Conservation (phyloP, 2,888 invertebrate species). For the Drosophila heteroneura region DNA sequence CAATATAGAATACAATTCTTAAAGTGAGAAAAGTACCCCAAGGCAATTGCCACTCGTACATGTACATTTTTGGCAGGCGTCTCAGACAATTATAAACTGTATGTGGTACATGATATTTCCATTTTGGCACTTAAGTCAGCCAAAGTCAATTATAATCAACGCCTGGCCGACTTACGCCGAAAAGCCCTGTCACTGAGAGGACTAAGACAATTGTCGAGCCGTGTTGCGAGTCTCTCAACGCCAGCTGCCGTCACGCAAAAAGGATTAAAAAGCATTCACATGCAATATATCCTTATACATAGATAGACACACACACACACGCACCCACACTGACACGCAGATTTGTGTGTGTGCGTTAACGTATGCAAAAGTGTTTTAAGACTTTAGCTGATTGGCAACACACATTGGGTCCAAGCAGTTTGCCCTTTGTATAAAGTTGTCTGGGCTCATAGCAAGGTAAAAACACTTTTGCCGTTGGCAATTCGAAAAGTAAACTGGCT, state of each 20-base stretch:
- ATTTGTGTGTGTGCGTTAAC: slow-evolving; percentile 46
- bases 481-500: slow-evolving; percentile 16
- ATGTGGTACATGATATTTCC: slow-evolving; percentile 84
- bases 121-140: slow-evolving; percentile 85
- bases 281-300: slow-evolving; percentile 38
- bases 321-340: neutral
- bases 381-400: slow-evolving; percentile 73
- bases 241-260: slow-evolving; percentile 63
- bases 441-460: slow-evolving; percentile 18
- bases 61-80: slow-evolving; percentile 30
- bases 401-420: slow-evolving; percentile 29
- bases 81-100: slow-evolving; percentile 53
- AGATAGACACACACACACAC: slow-evolving; percentile 5
- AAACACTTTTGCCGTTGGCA: slow-evolving; percentile 36
- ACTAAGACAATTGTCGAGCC: slow-evolving; percentile 51
- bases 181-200: neutral
- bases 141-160: slow-evolving; percentile 85
- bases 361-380: slow-evolving; percentile 77
- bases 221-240: slow-evolving; percentile 31
- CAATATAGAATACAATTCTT: slow-evolving; percentile 6
- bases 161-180: slow-evolving; percentile 26
- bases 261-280: slow-evolving; percentile 73
- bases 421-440: slow-evolving; percentile 11
- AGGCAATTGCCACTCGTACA: slow-evolving; percentile 9
- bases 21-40: slow-evolving; percentile 41